Conservation (phyloP, 2,888 invertebrate species). For the Protonemura montana region DNA sequence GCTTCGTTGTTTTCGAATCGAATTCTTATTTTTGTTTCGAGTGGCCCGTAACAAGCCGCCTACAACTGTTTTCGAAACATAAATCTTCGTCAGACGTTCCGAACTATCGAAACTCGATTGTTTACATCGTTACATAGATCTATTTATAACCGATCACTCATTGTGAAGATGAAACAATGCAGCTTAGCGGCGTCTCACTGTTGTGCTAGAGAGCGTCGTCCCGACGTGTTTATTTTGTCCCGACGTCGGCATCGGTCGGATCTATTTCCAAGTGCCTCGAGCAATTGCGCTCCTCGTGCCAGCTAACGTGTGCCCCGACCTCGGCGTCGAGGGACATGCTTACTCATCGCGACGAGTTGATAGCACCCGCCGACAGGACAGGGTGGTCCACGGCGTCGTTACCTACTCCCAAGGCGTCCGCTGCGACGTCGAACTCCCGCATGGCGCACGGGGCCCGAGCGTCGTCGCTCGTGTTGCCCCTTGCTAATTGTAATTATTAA, state of each 20-base stretch:
- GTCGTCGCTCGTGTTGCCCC: constrained; percentile 39
- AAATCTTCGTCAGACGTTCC: constrained; percentile 1
- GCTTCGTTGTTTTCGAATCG: background rate
- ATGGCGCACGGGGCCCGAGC: background rate
- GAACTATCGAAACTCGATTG: background rate
- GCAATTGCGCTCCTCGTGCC: background rate
- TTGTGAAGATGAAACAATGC: constrained; percentile 7
- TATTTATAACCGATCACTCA: background rate
- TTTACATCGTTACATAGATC: background rate
- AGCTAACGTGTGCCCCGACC: background rate
- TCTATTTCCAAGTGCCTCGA: background rate
- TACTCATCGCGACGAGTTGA: background rate
- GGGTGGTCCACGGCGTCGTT: background rate
- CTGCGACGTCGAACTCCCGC: background rate
- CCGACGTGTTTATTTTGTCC: background rate
- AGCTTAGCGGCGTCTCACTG: background rate
- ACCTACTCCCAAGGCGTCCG: background rate
- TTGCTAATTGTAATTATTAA: constrained; percentile 42
- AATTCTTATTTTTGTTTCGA: background rate
- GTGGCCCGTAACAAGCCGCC: background rate
- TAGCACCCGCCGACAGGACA: background rate
- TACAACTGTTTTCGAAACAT: background rate
- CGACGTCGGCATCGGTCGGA: background rate
- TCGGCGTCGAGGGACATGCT: background rate
- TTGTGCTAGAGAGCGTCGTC: background rate